Evolutionary conservation across 2,888 invertebrate genomes (phyloP).

Genomic region (Cataglyphis livida): DNA sequence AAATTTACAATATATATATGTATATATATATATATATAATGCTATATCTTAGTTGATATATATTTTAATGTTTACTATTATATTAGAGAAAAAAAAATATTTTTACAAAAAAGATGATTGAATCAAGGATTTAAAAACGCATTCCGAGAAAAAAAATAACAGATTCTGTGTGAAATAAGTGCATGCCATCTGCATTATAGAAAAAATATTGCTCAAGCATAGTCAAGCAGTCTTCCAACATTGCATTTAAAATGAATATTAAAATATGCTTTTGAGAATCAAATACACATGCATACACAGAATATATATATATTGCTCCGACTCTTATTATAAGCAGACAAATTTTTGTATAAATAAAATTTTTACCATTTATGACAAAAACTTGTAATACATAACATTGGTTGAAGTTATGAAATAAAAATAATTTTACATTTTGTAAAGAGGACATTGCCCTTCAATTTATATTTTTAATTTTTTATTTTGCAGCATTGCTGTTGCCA

Average conservation of each 20-base stretch:
- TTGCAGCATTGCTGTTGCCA: neutral
- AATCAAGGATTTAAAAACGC: neutral
- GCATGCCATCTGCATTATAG: neutral
- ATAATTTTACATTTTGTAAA: conserved; percentile 64
- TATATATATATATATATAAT: neutral
- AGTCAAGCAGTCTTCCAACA: conserved; percentile 24
- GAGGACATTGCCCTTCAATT: neutral
- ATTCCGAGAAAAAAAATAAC: neutral
- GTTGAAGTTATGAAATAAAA: conserved; percentile 62
- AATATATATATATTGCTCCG: conserved; percentile 14
- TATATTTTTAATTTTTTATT: neutral
- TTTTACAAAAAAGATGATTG: neutral
- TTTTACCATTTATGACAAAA: conserved; percentile 49
- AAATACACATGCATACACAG: neutral
- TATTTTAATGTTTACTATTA: conserved; percentile 10
- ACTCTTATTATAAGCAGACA: conserved; percentile 43
- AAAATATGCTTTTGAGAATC: conserved; percentile 10
- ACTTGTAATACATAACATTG: conserved; percentile 40
- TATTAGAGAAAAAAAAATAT: neutral
- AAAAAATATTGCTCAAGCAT: conserved; percentile 33
- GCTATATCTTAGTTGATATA: neutral
- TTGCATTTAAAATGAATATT: conserved; percentile 52
- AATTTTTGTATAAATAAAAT: conserved; percentile 59
- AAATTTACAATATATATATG: neutral
- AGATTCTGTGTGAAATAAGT: neutral